These are phyloP conservation scores for Ethmia dodecea DNA, from an alignment of 2,888 invertebrate species.

Conservation along the genomic window DNA sequence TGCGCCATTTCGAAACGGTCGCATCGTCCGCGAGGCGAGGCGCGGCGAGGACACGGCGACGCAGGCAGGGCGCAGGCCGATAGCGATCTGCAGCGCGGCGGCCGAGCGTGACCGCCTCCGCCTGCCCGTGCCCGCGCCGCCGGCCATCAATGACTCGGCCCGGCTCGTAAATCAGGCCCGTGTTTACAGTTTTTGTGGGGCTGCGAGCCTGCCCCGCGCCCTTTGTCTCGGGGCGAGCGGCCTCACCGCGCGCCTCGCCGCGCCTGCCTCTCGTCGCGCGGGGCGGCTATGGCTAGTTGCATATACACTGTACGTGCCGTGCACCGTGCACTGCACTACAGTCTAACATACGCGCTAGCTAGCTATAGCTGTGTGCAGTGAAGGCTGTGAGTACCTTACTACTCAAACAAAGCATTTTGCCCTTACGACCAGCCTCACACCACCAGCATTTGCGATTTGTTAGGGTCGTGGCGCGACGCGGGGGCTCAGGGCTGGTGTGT, in stretches of 20 bases:
- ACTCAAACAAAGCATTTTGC: constrained; percentile 74
- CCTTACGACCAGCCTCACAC: constrained; percentile 49
- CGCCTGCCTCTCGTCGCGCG: constrained; percentile 34
- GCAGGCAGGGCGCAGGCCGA: constrained; percentile 42
- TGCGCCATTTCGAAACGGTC: constrained; percentile 71
- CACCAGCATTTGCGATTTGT: constrained; percentile 51
- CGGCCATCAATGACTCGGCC: constrained; percentile 41
- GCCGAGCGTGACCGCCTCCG: constrained; percentile 61
- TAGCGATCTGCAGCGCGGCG: constrained; percentile 38
- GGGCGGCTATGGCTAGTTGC: constrained; percentile 57
- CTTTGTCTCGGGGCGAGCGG: constrained; percentile 55
- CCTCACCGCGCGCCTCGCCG: constrained; percentile 39
- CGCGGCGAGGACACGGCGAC: constrained; percentile 44
- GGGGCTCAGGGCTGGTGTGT: constrained; percentile 23
- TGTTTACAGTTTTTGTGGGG: constrained; percentile 72
- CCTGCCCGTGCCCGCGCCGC: constrained; percentile 36
- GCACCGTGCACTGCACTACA: constrained; percentile 40
- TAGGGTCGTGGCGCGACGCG: constrained; percentile 41
- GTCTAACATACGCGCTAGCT: constrained; percentile 47
- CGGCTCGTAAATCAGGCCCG: constrained; percentile 59
- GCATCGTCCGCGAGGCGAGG: constrained; percentile 52
- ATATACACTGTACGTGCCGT: constrained; percentile 49
- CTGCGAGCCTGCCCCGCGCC: constrained; percentile 58
- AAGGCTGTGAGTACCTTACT: constrained; percentile 68
- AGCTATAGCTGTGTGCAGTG: constrained; percentile 53